Conservation (phyloP, 2,113 vertebrate genomes). For the Tamias sibiricus region DNA sequence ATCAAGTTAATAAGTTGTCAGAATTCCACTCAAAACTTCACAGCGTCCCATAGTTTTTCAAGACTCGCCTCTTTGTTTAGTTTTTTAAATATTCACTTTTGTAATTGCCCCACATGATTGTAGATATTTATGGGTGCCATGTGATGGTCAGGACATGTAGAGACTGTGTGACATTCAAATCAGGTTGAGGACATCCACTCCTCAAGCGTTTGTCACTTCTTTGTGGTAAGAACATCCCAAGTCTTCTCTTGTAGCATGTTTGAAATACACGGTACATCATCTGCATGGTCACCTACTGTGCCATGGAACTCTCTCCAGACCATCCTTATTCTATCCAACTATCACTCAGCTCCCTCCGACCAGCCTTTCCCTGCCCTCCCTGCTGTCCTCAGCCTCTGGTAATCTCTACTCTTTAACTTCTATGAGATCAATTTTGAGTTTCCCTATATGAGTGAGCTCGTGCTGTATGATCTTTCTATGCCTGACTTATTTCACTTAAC, state of each 20-base stretch:
- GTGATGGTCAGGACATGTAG: too few species aligned
- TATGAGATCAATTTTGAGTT: background rate
- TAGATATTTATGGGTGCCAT: background rate
- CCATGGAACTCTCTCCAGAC: too few species aligned
- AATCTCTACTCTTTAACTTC: background rate
- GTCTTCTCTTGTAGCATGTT: background rate
- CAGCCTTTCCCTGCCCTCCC: too few species aligned
- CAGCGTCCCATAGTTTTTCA: background rate
- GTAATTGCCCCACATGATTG: background rate
- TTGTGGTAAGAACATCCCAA: background rate
- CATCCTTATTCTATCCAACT: background rate
- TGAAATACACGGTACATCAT: background rate
- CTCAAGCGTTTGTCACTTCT: background rate
- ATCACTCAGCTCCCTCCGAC: background rate
- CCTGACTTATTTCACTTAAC: background rate
- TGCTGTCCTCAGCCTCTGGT: too few species aligned
- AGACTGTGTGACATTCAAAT: background rate
- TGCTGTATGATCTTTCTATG: background rate
- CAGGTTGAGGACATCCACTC: too few species aligned
- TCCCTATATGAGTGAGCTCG: rapidly evolving
- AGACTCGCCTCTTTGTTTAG: background rate
- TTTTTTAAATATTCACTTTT: background rate
- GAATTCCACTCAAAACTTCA: background rate
- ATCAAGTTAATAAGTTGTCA: background rate
- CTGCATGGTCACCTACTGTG: background rate